Evolutionary conservation across 2,113 vertebrate species (phyloP), one percentile per base, ranked within the genome.

Genomic region (Australoheros scitulus): DNA sequence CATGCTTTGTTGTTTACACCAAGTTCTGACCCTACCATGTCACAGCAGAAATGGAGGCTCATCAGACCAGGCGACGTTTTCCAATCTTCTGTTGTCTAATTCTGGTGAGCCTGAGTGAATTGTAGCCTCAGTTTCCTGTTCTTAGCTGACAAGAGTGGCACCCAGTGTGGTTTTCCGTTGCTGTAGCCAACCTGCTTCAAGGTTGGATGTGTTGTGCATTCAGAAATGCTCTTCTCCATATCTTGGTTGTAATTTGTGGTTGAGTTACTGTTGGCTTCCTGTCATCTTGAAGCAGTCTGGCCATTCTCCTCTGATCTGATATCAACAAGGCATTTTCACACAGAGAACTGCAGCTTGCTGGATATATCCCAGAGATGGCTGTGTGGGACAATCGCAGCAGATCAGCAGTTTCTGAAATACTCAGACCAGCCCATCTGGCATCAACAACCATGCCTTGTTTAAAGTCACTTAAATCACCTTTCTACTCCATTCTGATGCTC

Each of bases 351-450:
- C 63, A 43, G 38, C 38, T 11, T 22, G 24, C 0, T 65, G 22
- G 22, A 65, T 65, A 43, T 11, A 47, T 43, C 43, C 38, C 43
- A 43, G n/a, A 65, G 43, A 24, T 65, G 14, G 36, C 6, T 38
- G 36, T 38, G 2, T 38, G 36, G 36, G 36, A 38, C 7, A 38
- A 38, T 38, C 36, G 0, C 38, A 65, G 63, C 2, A 65, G 38
- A 65, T 65, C 38, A 26, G 38, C 63, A 24, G 63, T 65, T 68
- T 68, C 22, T 47, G 38, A 68, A 47, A 68, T 26, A 68, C 47
- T 26, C 38, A 1, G 2, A 68, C 22, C 38, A 26, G 26, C 34
- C 6, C 2, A 0, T 68, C 1, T 47, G 38, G 38, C 38, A 47
- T 13, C 36, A 65, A 65, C 63, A 65, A 65, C 36, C 15, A 43